A percentile compares a stretch with the other conserved stretches of the same genome.
phyloP scores from a whole-genome alignment of 2,888 invertebrate species.

The Nymphalis urticae region DNA sequence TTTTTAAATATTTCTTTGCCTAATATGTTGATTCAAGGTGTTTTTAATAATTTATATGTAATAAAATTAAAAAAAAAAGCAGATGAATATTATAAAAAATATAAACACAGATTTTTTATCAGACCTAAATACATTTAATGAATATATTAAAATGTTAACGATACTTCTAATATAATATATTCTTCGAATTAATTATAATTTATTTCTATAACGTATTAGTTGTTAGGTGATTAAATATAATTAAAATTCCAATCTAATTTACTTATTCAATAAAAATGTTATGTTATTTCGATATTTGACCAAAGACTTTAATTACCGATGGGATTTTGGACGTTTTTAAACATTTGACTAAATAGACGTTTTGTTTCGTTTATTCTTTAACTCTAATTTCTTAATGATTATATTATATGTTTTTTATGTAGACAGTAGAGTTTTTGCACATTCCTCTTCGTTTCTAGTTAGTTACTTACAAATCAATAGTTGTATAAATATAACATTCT shows the following conservation, averaged over 20 bases:
- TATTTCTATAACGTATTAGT: constrained; percentile 18
- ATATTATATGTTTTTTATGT: too few relatives aligned
- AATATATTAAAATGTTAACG: not conserved
- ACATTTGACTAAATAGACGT: too few relatives aligned
- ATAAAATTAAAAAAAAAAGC: too few relatives aligned
- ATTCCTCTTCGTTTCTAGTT: too few relatives aligned
- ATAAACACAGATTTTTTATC: not conserved
- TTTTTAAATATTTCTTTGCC: too few relatives aligned
- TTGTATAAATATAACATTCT: too few relatives aligned
- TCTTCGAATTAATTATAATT: constrained; percentile 2
- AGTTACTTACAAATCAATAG: too few relatives aligned
- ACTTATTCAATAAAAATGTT: not conserved
- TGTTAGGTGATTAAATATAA: constrained; percentile 7
- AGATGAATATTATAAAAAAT: not conserved
- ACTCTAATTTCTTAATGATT: too few relatives aligned
- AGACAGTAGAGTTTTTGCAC: too few relatives aligned
- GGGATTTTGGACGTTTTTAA: not conserved
- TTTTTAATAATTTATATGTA: too few relatives aligned
- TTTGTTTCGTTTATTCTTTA: too few relatives aligned
- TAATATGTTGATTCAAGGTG: too few relatives aligned
- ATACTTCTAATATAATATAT: not conserved
- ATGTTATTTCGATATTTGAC: constrained; percentile 1
- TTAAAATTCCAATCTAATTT: constrained; percentile 5
- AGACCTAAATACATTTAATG: not conserved
- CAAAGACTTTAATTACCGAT: not conserved